Percentiles rank a stretch among this genome's conserved stretches.
phyloP scores from a whole-genome alignment of 2,888 invertebrate genomes.

The Cynaeus angustus region DNA sequence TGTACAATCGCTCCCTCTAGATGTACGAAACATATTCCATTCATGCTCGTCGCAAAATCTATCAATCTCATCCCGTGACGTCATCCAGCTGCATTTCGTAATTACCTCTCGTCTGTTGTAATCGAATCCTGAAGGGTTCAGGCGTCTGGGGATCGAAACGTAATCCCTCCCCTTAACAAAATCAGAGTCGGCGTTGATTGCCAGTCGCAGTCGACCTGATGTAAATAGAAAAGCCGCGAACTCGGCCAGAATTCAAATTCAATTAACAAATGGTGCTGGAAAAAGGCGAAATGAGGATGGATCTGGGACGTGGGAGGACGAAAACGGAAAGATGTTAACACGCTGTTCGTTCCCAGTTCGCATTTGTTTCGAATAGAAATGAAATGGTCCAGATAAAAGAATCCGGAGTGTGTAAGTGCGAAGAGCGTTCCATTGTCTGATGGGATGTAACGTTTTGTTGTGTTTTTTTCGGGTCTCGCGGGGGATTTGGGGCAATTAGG shows the following conservation, averaged over 20 bases:
- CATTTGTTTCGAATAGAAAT: constrained; percentile 46
- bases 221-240: constrained; percentile 47
- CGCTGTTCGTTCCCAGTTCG: constrained; percentile 31
- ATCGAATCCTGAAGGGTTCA: constrained; percentile 26
- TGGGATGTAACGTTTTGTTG: constrained; percentile 28
- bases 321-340: constrained; percentile 25
- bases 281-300: constrained; percentile 15
- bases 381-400: constrained; percentile 47
- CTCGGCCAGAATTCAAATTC: constrained; percentile 50
- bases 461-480: constrained; percentile 12
- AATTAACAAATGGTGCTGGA: constrained; percentile 49
- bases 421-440: constrained; percentile 30
- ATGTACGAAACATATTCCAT: not conserved
- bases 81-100: not conserved
- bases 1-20: too few relatives aligned
- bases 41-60: not conserved
- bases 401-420: constrained; percentile 33
- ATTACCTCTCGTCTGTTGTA: constrained; percentile 27
- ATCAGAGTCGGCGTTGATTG: constrained; percentile 47
- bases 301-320: not conserved
- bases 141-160: constrained; percentile 23
- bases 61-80: constrained; percentile 7
- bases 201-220: constrained; percentile 35
- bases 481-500: constrained; percentile 2
- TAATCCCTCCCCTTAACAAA: constrained; percentile 33